A percentile compares a stretch with the other conserved stretches of the same genome.
These are phyloP conservation scores for Misgurnus mizolepis DNA, from an alignment of 2,113 vertebrate species.

Conservation along the genomic window DNA sequence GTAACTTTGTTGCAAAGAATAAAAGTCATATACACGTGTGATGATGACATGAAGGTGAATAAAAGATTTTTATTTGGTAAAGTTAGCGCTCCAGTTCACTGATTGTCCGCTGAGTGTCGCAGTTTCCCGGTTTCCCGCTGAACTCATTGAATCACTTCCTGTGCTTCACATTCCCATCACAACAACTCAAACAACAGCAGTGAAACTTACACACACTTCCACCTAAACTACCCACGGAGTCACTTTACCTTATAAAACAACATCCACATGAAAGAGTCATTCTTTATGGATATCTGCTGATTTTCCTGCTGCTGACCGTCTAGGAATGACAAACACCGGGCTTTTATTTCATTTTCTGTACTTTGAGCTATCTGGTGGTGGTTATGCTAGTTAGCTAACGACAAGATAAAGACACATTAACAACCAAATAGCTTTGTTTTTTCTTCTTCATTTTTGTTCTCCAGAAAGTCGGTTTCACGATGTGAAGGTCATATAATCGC, in stretches of 20 bases:
- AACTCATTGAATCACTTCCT: conserved; percentile 41
- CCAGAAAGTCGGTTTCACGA: background rate
- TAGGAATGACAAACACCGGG: background rate
- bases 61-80: background rate
- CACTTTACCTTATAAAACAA: background rate
- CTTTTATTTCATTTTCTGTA: conserved; percentile 12
- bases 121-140: background rate
- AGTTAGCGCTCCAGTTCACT: background rate
- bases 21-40: no score
- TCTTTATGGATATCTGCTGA: background rate
- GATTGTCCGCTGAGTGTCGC: background rate
- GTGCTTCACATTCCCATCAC: conserved; percentile 31
- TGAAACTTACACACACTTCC: conserved; percentile 17
- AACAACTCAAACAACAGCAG: conserved; percentile 20
- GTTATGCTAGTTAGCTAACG: conserved; percentile 21
- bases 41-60: no score
- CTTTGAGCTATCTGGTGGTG: background rate
- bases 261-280: background rate
- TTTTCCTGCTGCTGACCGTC: background rate
- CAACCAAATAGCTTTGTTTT: background rate
- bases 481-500: background rate
- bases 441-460: no score
- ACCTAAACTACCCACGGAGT: background rate
- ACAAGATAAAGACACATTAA: background rate
- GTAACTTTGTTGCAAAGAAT: no score